Percentiles rank a stretch among this genome's conserved stretches.
phyloP scores from a whole-genome alignment of 2,797 vertebrate genomes.

The Poecilia velifera region DNA sequence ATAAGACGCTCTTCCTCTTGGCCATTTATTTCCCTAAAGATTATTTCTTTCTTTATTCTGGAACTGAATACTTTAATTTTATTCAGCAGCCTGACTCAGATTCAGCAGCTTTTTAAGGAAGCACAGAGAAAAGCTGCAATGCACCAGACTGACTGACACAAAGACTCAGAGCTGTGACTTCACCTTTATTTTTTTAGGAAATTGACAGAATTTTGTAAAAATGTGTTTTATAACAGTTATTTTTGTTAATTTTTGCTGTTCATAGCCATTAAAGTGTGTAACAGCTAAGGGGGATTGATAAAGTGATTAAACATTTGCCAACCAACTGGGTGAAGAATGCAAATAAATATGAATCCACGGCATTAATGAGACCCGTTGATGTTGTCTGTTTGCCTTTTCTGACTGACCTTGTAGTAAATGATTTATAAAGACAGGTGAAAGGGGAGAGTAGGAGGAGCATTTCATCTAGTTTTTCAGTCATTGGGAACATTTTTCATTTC shows the following conservation, averaged over 20 bases:
- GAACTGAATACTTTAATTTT: not conserved
- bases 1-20: not conserved
- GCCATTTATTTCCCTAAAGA: not conserved
- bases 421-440: constrained; percentile 61
- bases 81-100: not conserved
- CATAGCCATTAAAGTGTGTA: not conserved
- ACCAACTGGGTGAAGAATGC: not conserved
- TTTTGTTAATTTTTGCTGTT: not conserved
- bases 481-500: not conserved
- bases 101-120: not conserved
- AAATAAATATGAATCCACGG: not conserved
- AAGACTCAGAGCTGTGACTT: not conserved
- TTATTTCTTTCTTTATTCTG: not conserved
- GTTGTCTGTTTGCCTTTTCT: constrained; percentile 37
- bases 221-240: not conserved
- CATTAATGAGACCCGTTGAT: constrained; percentile 20
- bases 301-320: not conserved
- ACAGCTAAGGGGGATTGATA: not conserved
- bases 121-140: not conserved
- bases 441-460: not conserved
- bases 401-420: constrained; percentile 60
- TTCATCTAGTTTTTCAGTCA: not conserved
- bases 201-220: not conserved
- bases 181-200: not conserved
- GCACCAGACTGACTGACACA: not conserved